Conservation (phyloP, 2,113 vertebrate species). For the Lycocorax pyrrhopterus region DNA sequence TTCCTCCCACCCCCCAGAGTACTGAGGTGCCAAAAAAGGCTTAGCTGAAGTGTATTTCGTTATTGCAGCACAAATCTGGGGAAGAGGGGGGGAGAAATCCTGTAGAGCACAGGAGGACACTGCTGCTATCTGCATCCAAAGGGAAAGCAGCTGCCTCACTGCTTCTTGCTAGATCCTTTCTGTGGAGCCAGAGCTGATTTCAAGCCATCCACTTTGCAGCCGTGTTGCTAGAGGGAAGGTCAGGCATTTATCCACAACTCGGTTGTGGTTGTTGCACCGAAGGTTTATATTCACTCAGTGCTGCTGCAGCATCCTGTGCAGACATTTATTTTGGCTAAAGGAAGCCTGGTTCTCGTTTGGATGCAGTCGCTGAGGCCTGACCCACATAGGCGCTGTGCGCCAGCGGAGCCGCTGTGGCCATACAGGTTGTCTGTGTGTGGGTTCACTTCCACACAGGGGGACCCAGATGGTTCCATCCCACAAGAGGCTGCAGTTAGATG, state of each 20-base stretch:
- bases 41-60: not conserved
- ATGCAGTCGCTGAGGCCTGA: not conserved
- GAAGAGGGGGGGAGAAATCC: not conserved
- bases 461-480: not conserved
- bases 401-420: rapidly evolving
- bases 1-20: rapidly evolving
- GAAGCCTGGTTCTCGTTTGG: not conserved
- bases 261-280: rapidly evolving
- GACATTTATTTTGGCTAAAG: constrained; percentile 33
- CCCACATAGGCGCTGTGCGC: rapidly evolving
- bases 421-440: not conserved
- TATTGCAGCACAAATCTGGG: not conserved
- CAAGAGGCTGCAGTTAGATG: not conserved
- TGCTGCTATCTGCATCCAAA: not conserved
- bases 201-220: not conserved
- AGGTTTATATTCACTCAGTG: not conserved
- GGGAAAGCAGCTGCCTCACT: not conserved
- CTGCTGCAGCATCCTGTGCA: not conserved
- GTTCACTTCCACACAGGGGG: not conserved
- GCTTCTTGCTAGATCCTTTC: not conserved
- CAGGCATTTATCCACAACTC: not conserved
- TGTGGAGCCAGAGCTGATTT: not conserved
- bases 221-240: not conserved
- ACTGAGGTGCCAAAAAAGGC: not conserved
- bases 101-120: not conserved